These are phyloP conservation scores for Pristionchus exspectatus DNA, from an alignment of 2,888 invertebrate species.

Conservation along the genomic window DNA sequence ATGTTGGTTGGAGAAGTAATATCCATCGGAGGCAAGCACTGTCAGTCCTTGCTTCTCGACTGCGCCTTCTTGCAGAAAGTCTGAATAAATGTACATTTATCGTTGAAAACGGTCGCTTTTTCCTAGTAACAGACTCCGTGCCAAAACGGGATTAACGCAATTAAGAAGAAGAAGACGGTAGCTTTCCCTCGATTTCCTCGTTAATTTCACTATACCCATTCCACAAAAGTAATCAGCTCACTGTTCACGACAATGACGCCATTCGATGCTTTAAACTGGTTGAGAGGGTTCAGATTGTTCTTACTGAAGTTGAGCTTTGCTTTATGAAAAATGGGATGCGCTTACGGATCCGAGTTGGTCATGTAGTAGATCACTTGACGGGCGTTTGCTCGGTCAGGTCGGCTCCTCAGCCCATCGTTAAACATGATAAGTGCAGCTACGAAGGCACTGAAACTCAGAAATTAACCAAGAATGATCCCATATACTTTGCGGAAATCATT, in stretches of 20 bases:
- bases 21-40: neutral
- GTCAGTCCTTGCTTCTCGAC: neutral
- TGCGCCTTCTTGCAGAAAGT: neutral
- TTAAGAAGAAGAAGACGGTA: too few relatives aligned
- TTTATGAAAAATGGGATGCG: neutral
- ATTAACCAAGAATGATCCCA: neutral
- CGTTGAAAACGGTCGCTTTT: neutral
- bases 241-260: neutral
- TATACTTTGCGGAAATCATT: neutral
- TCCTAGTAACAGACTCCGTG: too few relatives aligned
- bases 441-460: neutral
- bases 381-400: neutral
- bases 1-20: neutral
- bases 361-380: slow-evolving; percentile 32
- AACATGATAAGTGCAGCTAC: neutral
- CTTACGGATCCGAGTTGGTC: slow-evolving; percentile 8
- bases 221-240: too few relatives aligned
- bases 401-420: neutral
- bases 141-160: too few relatives aligned
- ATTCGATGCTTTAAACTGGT: neutral
- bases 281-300: neutral
- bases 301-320: neutral
- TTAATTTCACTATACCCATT: too few relatives aligned
- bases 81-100: neutral
- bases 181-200: too few relatives aligned